Conservation (phyloP, 30 jellyfish, hydroid and myxozoan genomes). For the Cassiopea xamachana region DNA sequence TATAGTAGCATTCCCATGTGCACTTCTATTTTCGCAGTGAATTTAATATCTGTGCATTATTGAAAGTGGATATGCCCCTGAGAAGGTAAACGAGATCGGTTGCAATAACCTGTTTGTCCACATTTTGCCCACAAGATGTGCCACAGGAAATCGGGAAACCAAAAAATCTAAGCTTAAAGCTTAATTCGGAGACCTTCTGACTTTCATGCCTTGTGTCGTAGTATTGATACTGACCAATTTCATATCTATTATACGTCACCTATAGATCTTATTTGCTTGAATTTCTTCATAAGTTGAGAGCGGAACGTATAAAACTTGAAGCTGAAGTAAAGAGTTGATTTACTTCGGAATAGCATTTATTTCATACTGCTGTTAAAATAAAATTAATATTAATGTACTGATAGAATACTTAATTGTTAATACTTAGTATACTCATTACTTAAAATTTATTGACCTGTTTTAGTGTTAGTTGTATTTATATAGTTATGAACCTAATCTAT, state of each 20-base stretch:
- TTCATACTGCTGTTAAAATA: too few relatives aligned
- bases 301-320: too few relatives aligned
- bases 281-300: too few relatives aligned
- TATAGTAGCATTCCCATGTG: not conserved
- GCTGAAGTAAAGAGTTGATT: too few relatives aligned
- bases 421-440: too few relatives aligned
- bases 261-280: not conserved
- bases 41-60: not conserved
- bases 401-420: too few relatives aligned
- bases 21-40: not conserved
- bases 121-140: not conserved
- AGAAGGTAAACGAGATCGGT: not conserved
- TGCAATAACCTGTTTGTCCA: constrained; percentile 1
- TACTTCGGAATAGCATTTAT: too few relatives aligned
- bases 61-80: not conserved
- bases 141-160: constrained; percentile 27
- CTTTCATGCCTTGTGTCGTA: not conserved
- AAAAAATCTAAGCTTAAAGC: constrained; percentile 2
- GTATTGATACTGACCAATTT: not conserved
- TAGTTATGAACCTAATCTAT: too few relatives aligned
- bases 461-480: too few relatives aligned
- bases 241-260: not conserved
- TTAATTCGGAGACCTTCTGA: not conserved
- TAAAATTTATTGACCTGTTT: too few relatives aligned
- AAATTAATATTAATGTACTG: too few relatives aligned